Base-by-base conservation (phyloP, 1,140 invertebrate genomes). In the Latrodectus geometricus region DNA sequence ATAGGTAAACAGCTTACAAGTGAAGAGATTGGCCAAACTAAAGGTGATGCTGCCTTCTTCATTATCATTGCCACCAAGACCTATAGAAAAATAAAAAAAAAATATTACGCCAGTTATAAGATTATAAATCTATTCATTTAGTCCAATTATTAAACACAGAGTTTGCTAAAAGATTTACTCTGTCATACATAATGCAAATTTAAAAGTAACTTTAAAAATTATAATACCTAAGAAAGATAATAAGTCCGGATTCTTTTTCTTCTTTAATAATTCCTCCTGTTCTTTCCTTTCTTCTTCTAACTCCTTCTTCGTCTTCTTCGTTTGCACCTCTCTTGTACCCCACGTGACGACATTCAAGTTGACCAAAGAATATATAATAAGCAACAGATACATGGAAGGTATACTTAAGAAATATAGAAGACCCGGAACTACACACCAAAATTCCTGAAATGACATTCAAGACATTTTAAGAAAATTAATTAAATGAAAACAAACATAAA, bases 291-390 rank as follows among this genome's bases (percentile, higher is more conserved):
- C 88, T 69, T 89, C 89, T 79, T 90, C 88, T 21, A 89, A 17
- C 72, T 88, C 76, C 79, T 88, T 88, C 21, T 88, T 88, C 9
- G 87, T 80, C 49, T 88, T 88, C 54, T 87, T 87, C 9, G 86
- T 95, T 88, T 95, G 95, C 1, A 99, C 97, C 93, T 99, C 98
- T 88, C 98, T 93, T 8, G 98, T 99, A 90, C 98, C 98, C 98
- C 98, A 99, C 0, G 98, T 96, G 89, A 99, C 98, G 87, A 98
- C 96, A 90, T 99, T 99, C 72, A 99, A 92, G 92, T 99, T 99
- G 91, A 98, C 98, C 88, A 99, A 95, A 11, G 98, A 99, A 91
- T 99, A 99, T 69, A 99, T 94, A 90, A 99, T 98, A 88, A 99
- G 93, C 15, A 99, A 94, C 88, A 99, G 93, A 93, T 99, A 99